phyloP scores from a whole-genome alignment of 2,888 invertebrate species.

The Acleris emargana region DNA sequence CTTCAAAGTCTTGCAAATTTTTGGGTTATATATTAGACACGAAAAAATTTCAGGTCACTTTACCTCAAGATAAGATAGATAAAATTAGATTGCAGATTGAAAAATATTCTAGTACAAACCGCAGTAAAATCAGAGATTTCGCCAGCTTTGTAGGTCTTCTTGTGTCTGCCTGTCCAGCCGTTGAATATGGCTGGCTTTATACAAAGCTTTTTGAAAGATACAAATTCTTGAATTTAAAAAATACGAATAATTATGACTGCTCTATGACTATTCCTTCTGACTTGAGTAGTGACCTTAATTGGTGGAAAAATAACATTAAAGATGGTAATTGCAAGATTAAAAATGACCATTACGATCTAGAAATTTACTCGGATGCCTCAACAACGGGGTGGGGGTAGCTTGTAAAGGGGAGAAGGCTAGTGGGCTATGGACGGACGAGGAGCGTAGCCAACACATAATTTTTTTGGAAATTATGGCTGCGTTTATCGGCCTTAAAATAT shows the following conservation, averaged over 20 bases:
- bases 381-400: conserved; percentile 3
- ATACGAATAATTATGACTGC: background rate
- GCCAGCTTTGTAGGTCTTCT: conserved; percentile 20
- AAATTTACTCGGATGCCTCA: conserved; percentile 10
- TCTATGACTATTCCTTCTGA: background rate
- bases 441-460: conserved; percentile 13
- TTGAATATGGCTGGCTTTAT: conserved; percentile 19
- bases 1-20: background rate
- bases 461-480: conserved; percentile 5
- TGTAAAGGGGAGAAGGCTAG: background rate
- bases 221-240: conserved; percentile 1
- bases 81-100: background rate
- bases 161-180: conserved; percentile 10
- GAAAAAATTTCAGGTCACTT: background rate
- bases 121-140: conserved; percentile 12
- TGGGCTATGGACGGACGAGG: background rate
- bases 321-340: conserved; percentile 1
- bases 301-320: background rate
- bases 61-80: background rate
- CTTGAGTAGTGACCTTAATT: background rate
- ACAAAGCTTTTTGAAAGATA: conserved; percentile 16
- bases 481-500: conserved; percentile 16
- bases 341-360: conserved; percentile 1
- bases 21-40: conserved; percentile 1
- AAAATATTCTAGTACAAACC: background rate